Conservation (phyloP, 2,113 vertebrate genomes). For the Aplodontia rufa region DNA sequence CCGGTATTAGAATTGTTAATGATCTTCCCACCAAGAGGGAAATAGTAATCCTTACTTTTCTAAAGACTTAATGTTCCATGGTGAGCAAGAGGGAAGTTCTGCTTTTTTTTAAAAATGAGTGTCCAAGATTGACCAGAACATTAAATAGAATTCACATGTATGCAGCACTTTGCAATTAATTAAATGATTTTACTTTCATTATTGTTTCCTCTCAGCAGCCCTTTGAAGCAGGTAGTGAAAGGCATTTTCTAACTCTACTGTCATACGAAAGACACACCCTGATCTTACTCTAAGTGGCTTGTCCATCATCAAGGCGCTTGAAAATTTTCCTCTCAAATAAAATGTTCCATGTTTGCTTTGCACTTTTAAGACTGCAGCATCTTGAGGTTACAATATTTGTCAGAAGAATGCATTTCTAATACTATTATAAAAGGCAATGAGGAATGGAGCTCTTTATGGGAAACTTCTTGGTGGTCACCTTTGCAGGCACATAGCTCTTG, state of each 20-base stretch:
- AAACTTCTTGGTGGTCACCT: not conserved
- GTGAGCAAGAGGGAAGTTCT: not conserved
- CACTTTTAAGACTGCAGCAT: constrained; percentile 7
- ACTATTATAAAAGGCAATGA: not conserved
- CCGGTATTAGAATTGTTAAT: not conserved
- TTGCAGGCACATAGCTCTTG: not conserved
- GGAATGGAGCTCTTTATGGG: not conserved
- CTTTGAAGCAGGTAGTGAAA: constrained; percentile 14
- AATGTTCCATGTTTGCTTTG: not conserved
- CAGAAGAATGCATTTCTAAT: constrained; percentile 9
- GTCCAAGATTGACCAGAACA: constrained; percentile 28
- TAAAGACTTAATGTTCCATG: not conserved
- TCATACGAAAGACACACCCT: not conserved
- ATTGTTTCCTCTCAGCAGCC: not conserved
- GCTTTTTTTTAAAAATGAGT: not conserved
- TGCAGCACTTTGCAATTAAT: not conserved
- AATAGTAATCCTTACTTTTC: not conserved
- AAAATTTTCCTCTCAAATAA: constrained; percentile 30
- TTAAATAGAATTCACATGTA: constrained; percentile 14
- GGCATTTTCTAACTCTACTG: not conserved
- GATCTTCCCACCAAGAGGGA: not conserved
- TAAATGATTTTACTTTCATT: constrained; percentile 48
- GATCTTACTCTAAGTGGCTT: constrained; percentile 34
- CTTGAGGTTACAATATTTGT: not conserved
- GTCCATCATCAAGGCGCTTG: not conserved